Percentiles rank a stretch among this genome's conserved stretches.
These are phyloP conservation scores for Stichodactyla mertensii DNA, from an alignment of 64 coral and sea anemone species.

Conservation along the genomic window DNA sequence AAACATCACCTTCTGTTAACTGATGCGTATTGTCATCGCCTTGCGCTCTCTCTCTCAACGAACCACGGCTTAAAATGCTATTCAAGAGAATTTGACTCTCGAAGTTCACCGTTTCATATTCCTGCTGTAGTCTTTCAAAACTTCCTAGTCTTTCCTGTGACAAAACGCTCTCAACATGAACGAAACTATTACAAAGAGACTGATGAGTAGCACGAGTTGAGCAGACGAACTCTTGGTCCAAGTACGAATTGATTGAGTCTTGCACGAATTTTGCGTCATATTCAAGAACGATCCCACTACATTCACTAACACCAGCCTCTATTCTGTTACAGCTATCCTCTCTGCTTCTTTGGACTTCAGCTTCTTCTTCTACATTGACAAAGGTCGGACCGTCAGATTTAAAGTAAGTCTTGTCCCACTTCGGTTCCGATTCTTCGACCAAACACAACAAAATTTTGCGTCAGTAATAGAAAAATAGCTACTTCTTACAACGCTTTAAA, in stretches of 20 bases:
- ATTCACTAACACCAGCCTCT: background rate
- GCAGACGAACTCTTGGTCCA: slow-evolving; percentile 22
- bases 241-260: slow-evolving; percentile 33
- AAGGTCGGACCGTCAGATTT: background rate
- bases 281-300: slow-evolving; percentile 20
- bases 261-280: slow-evolving; percentile 43
- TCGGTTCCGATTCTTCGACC: background rate
- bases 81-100: slow-evolving; percentile 25
- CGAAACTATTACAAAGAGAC: background rate
- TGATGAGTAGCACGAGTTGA: background rate
- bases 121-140: slow-evolving; percentile 14
- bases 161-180: background rate
- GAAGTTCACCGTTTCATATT: slow-evolving; percentile 35
- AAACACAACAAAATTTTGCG: background rate
- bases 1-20: slow-evolving; percentile 46
- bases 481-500: background rate
- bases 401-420: background rate
- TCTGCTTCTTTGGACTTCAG: background rate
- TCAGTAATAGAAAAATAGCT: background rate
- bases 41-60: background rate
- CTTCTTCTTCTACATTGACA: background rate
- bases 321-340: background rate
- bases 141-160: background rate
- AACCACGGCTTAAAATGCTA: slow-evolving; percentile 8
- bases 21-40: slow-evolving; percentile 30